Base-by-base conservation (phyloP, 2,888 invertebrate genomes). In the Lasioglossum marginatum region DNA sequence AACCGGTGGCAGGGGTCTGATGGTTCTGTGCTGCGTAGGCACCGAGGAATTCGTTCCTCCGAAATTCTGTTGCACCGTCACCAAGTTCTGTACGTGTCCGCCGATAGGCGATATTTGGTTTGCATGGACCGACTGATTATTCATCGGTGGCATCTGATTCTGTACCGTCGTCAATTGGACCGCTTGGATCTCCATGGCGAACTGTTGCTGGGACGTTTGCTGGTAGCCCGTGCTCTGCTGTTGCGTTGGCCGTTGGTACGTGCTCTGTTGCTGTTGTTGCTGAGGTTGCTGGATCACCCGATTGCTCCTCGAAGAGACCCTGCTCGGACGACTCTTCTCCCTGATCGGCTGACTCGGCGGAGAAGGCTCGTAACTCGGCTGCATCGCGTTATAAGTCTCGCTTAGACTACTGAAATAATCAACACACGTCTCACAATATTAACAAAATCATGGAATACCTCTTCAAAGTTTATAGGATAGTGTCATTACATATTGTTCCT, bases 211-310 rank as follows among this genome's bases (percentile, higher is more conserved):
- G 6, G 87, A 48, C 10, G 86, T 45, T 40, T 90, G 91, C 72
- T 93, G 93, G 76, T 92, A 93, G 60, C 90, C 75, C 0, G 94
- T 84, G 70, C 91, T 92, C 78, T 91, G 93, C 63, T 93, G 93
- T 40, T 87, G 83, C 70, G 88, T 81, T 88, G 94, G 77, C 86
- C 92, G 90, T 71, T 92, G 92, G 83, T 92, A 93, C 37, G 92
- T 86, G 78, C 84, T 92, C 78, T 92, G 87, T 48, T 95, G 95
- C 75, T 92, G 95, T 77, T 92, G 92, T 92, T 92, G 93, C 89
- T 95, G 92, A 93, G 94, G 89, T 95, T 95, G 93, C 92, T 96
- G 94, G 23, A 91, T 92, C 73, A 92, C 87, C n/a, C 93, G 92
- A 88, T 84, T 92, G 37, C 79, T 68, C 60, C 93, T 93, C 23